Base-by-base conservation (phyloP, 2,113 vertebrate genomes). In the Alligator sinensis region DNA sequence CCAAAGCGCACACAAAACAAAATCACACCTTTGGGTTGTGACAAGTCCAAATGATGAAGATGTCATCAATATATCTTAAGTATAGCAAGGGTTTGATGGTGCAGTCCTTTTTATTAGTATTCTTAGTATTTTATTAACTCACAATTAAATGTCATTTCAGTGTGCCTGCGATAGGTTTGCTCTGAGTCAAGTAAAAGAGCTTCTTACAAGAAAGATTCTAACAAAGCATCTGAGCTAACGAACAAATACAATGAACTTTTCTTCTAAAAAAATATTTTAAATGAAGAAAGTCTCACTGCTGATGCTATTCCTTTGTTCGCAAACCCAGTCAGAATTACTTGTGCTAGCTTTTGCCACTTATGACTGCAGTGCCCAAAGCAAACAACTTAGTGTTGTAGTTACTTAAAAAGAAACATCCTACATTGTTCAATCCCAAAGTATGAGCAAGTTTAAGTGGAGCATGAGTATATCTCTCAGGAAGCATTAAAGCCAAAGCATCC, bases 341-440 rank as follows among this genome's bases (percentile, higher is more conserved):
- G 34, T 90, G 82, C 82, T 94, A 88, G 57, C 38, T 68, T 66
- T 30, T 91, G 57, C 66, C 83, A 90, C 64, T 28, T 89, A 66
- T 59, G 64, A 93, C 70, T 27, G 54, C 76, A 92, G 21, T 78
- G 89, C 82, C 85, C 88, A 89, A 63, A 94, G 70, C 80, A 92
- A 78, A 80, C 80, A 87, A 74, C 64, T 92, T 83, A 84, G 77
- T 82, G 60, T 76, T 87, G 92, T 70, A 62, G 66, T 95, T 0
- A 0, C n/a, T 78, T 79, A 74, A 94, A 80, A 30, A 86, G 83
- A 91, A 90, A 90, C 27, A 84, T 90, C 1, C 0, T 85, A 25
- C 68, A n/a, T 84, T 80, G 79, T 28, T 5, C 0, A 72, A 87
- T 62, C 61, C 86, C 84, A 59, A 86, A 86, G 61, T 61, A 91